A percentile compares a stretch with the other conserved stretches of the same genome.
phyloP scores from a whole-genome alignment of 2,888 invertebrate species.

The Anoncus sp. region DNA sequence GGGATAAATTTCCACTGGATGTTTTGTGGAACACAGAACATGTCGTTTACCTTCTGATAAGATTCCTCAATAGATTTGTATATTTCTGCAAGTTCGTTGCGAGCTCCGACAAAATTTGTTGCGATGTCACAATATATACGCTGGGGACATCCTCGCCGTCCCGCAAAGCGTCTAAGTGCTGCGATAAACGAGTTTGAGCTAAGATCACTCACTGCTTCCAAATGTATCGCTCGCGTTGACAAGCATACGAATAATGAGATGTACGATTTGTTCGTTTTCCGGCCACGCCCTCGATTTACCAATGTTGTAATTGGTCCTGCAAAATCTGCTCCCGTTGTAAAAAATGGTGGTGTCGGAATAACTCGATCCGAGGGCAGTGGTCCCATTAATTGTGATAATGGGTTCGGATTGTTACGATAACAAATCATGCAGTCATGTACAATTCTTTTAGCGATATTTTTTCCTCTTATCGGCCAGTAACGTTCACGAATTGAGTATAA shows the following conservation, averaged over 20 bases:
- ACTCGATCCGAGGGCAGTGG: conserved; percentile 28
- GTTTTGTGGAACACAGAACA: no score
- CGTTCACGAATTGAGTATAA: conserved; percentile 43
- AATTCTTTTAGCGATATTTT: conserved; percentile 49
- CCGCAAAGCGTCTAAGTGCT: conserved; percentile 63
- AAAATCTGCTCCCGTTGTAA: conserved; percentile 52
- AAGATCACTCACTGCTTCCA: conserved; percentile 66
- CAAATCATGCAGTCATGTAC: conserved; percentile 63
- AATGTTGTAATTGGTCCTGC: no score
- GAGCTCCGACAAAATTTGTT: no score
- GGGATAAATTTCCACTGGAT: no score
- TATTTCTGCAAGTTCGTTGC: no score
- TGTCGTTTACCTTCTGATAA: no score
- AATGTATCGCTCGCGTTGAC: conserved; percentile 64
- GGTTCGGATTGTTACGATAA: conserved; percentile 24
- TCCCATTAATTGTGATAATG: conserved; percentile 15
- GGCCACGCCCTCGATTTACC: conserved; percentile 44
- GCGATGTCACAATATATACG: no score
- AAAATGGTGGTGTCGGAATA: conserved; percentile 44
- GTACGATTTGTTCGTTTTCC: conserved; percentile 62
- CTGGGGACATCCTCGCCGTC: conserved; percentile 60
- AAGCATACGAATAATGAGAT: conserved; percentile 67
- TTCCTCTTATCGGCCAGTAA: conserved; percentile 63
- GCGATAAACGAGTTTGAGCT: conserved; percentile 66
- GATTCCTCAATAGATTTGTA: no score